phyloP scores from a whole-genome alignment of 2,797 vertebrate genomes.

The Poeciliopsis gracilis region DNA sequence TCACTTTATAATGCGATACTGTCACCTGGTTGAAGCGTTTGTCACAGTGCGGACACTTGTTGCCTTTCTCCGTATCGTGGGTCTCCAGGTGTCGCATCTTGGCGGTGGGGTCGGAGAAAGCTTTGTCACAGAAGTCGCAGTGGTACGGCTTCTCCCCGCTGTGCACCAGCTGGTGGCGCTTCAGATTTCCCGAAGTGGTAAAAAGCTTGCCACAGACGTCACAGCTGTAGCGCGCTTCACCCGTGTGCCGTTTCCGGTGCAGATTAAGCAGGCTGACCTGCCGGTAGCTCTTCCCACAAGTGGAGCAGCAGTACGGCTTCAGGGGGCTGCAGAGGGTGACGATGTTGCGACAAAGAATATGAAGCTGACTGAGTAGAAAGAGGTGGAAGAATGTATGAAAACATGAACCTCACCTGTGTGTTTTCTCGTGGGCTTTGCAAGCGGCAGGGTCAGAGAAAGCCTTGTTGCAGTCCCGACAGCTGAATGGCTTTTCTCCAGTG shows the following conservation, averaged over 20 bases:
- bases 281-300: conserved; percentile 97
- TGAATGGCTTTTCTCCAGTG: conserved; percentile 96
- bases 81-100: conserved; percentile 99
- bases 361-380: neutral
- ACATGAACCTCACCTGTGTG: conserved; percentile 85
- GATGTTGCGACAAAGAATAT: neutral
- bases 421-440: conserved; percentile 98
- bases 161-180: conserved; percentile 97
- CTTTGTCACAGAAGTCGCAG: conserved; percentile 93
- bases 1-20: neutral
- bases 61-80: conserved; percentile 94
- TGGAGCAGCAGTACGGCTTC: conserved; percentile 94
- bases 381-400: neutral
- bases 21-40: conserved; percentile 97
- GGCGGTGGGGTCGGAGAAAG: conserved; percentile 97
- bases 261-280: conserved; percentile 97
- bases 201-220: conserved; percentile 95
- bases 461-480: conserved; percentile 93
- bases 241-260: conserved; percentile 96
- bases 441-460: conserved; percentile 97
- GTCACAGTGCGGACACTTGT: conserved; percentile 96
- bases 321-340: conserved; percentile 80
- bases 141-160: conserved; percentile 97
- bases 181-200: conserved; percentile 97
- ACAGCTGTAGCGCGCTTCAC: conserved; percentile 93